Base-by-base conservation (phyloP, 2,888 invertebrate genomes). In the Mermis nigrescens region DNA sequence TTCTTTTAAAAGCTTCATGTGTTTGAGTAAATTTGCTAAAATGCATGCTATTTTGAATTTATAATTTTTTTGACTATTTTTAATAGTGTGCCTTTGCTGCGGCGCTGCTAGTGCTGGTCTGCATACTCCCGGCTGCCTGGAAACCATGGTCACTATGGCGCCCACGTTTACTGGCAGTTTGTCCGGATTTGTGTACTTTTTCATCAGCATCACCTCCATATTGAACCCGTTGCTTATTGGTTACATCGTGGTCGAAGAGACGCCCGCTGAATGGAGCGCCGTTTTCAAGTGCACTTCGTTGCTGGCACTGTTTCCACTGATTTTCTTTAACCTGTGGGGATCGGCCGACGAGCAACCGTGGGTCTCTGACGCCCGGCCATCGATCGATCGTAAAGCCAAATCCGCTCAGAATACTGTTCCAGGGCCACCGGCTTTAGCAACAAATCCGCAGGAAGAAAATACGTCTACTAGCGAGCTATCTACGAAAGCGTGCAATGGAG, bases 271-370 rank as follows among this genome's bases (percentile, higher is more conserved):
- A 26, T 60, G 60, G 60, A 46, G 32, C 15, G 7, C 28, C 2
- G 48, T 60, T 2, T 27, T 60, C 22, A 19, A 31, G n/a, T 2
- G n/a, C 22, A 32, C 60, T 2, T 57, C 24, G 19, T 24, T 24
- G 26, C 15, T 60, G 26, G 57, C 56, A 26, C 22, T 46, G 15
- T 4, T 60, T n/a, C 60, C 60, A 1, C n/a, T 60, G 51, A 32
- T 48, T 2, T 29, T 60, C 24, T 60, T 60, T 31, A 60, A 29
- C 28, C 2, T 48, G 22, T 60, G 60, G 55, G 60, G 57, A 26
- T 60, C 60, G n/a, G 51, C 56, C 26, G 52, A 60, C 19, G 57
- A 51, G 15, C 60, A 56, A 51, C 45, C 29, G 15, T 60, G 60
- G 60, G 12, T 4, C 48, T 38, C 38, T n/a, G n/a, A n/a, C n/a